Base-by-base conservation (phyloP, 2,888 invertebrate species). In the Watsonalla cultraria region DNA sequence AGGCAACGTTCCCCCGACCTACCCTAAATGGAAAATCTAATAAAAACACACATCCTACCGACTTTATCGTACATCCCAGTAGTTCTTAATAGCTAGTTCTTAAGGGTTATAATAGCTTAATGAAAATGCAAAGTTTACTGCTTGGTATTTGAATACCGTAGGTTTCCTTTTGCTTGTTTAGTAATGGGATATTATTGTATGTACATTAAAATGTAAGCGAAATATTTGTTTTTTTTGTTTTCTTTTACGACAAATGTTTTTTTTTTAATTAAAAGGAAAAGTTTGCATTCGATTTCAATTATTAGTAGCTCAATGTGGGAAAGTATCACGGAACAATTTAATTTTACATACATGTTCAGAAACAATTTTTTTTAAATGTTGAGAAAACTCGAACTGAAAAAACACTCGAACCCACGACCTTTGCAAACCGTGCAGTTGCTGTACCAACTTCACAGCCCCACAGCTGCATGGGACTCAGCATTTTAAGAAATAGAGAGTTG, bases 81-180 rank as follows among this genome's bases (percentile, higher is more conserved):
- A 7, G 15, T n/a, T 33, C 50, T 33, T 62, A 55, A 15, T 8
- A 0, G 0, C 0, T 5, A 11, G 5, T 0, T 0, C 0, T 52
- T 60, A 67, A 14, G 13, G 52, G 39, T 45, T 0, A 45, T 11
- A 51, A 58, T 61, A 33, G n/a, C 34, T 9, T 45, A 8, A 0
- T 6, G 8, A 14, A 14, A 8, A 11, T 9, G 5, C 7, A 15
- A 8, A 15, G 8, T 42, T 11, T 11, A 11, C 11, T n/a, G 48
- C 8, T 13, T 5, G 35, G 13, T 49, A 39, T 39, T 49, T 15
- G 7, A 39, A 49, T 37, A 49, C 49, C 9, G 8, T 72, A 76
- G 70, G 71, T 67, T 72, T 64, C 66, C 59, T 61, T 77, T 68
- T 65, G 75, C 66, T 80, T 81, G 74, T 77, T 78, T 75, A 78